phyloP scores from a whole-genome alignment of 64 coral and sea anemone genomes.

The Platygyra sinensis region DNA sequence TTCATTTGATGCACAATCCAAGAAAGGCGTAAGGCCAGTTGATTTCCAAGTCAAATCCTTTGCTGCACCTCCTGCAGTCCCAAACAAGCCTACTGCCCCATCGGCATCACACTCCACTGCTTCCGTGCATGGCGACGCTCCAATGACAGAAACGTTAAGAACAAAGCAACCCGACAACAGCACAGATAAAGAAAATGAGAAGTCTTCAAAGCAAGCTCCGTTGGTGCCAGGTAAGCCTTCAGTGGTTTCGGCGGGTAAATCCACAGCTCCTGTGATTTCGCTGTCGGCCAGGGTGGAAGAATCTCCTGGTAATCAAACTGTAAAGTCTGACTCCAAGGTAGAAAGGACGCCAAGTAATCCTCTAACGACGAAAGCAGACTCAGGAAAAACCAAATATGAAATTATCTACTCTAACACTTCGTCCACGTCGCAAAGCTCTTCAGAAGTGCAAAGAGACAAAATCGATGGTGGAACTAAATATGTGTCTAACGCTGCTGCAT shows the following conservation, averaged over 20 bases:
- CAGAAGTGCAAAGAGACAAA: not conserved
- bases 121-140: too few relatives aligned
- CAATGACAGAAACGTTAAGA: not conserved
- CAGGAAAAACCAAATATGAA: not conserved
- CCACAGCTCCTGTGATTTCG: not conserved
- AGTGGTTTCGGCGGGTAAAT: not conserved
- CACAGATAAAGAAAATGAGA: not conserved
- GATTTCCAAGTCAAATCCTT: slow-evolving; percentile 4
- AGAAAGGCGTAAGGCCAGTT: not conserved
- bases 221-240: not conserved
- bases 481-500: not conserved
- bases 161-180: not conserved
- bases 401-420: not conserved
- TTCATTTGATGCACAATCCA: slow-evolving; percentile 19
- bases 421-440: not conserved
- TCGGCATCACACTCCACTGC: not conserved
- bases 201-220: not conserved
- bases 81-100: not conserved
- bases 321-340: not conserved
- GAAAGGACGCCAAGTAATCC: not conserved
- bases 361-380: not conserved
- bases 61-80: not conserved
- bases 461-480: not conserved
- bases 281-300: not conserved
- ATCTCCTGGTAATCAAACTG: not conserved